phyloP scores from a whole-genome alignment of 2,888 invertebrate species.

The Dorcus parallelipipedus region DNA sequence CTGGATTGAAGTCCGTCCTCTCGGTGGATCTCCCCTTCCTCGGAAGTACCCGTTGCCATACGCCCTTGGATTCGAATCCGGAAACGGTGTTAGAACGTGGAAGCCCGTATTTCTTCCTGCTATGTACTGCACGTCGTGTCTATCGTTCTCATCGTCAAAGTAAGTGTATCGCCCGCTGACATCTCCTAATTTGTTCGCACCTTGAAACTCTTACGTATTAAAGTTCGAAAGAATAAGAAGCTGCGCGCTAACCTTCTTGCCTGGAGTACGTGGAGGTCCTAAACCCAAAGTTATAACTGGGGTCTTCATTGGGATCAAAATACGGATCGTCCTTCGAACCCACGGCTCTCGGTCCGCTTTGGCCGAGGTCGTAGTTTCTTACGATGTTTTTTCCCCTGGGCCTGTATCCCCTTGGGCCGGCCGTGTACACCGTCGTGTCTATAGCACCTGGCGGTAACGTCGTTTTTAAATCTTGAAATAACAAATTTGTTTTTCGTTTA shows the following conservation, averaged over 20 bases:
- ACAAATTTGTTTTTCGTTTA: conserved; percentile 13
- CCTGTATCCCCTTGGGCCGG: conserved; percentile 76
- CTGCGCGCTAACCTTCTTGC: conserved; percentile 50
- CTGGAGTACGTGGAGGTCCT: conserved; percentile 66
- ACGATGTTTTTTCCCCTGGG: conserved; percentile 73
- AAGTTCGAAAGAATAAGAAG: background rate
- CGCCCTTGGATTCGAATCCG: conserved; percentile 64
- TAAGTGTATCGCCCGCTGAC: conserved; percentile 65
- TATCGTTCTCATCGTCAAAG: conserved; percentile 71
- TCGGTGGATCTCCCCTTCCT: conserved; percentile 60
- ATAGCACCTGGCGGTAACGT: conserved; percentile 49
- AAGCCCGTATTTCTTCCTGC: conserved; percentile 75
- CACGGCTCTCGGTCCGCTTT: conserved; percentile 53
- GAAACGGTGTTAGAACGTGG: conserved; percentile 67
- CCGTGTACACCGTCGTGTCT: conserved; percentile 70
- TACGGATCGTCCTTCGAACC: conserved; percentile 68
- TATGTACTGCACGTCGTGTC: conserved; percentile 72
- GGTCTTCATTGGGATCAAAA: conserved; percentile 74
- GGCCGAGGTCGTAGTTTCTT: conserved; percentile 68
- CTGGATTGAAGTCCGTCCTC: conserved; percentile 71
- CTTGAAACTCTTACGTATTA: conserved; percentile 20
- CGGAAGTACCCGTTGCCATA: conserved; percentile 63
- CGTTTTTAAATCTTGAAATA: background rate
- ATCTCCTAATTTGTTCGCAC: conserved; percentile 42
- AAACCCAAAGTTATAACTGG: conserved; percentile 68